Evolutionary conservation across 2,797 vertebrate species (phyloP).

Genomic region (Sebastiscus albofasciatus): DNA sequence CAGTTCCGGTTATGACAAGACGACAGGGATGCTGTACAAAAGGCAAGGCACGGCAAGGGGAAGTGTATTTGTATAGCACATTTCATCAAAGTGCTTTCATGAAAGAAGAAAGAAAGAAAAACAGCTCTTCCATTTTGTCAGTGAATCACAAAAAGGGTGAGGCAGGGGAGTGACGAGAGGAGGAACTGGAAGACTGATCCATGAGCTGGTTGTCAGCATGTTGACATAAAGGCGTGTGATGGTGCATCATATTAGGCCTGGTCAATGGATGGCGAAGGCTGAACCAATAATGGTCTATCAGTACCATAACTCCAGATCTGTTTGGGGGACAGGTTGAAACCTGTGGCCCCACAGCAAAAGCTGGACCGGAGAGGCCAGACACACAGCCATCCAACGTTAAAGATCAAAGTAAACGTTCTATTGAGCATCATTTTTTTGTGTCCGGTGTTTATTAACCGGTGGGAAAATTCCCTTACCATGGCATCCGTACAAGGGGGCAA

Average conservation of each 20-base stretch:
- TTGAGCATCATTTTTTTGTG: too few relatives aligned
- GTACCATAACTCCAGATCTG: too few relatives aligned
- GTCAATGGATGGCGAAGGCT: neutral
- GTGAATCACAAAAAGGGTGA: neutral
- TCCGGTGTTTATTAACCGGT: too few relatives aligned
- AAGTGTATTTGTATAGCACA: neutral
- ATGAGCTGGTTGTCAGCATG: neutral
- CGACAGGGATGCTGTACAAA: slow-evolving; percentile 31
- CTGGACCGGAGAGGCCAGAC: too few relatives aligned
- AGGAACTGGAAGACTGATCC: neutral
- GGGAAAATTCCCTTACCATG: too few relatives aligned
- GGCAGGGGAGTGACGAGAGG: neutral
- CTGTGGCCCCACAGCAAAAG: too few relatives aligned
- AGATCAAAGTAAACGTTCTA: too few relatives aligned
- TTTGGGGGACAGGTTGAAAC: too few relatives aligned
- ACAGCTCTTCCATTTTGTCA: neutral
- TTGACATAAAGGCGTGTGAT: neutral
- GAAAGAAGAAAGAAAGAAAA: neutral
- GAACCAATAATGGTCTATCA: neutral
- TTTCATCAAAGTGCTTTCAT: neutral
- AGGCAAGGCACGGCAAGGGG: neutral
- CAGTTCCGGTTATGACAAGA: slow-evolving; percentile 47
- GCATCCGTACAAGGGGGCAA: too few relatives aligned
- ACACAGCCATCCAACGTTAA: too few relatives aligned
- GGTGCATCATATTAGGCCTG: neutral